These are phyloP conservation scores for Euwallacea similis DNA, from an alignment of 1,140 invertebrate species.

Conservation along the genomic window DNA sequence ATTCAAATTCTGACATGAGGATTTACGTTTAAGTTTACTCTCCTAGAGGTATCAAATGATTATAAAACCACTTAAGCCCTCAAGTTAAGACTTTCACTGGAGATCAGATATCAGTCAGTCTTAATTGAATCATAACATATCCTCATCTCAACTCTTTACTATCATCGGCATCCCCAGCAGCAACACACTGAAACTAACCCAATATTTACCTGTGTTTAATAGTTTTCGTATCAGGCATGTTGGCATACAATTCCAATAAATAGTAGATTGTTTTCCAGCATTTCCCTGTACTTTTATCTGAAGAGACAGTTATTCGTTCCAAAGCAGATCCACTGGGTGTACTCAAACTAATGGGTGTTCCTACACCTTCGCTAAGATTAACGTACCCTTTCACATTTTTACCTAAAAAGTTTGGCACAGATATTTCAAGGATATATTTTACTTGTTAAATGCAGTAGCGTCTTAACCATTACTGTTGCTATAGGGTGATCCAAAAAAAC, in stretches of 20 bases:
- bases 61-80: too few species aligned
- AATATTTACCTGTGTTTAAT: conserved; percentile 58
- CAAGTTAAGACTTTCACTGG: too few species aligned
- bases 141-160: too few species aligned
- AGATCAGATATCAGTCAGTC: too few species aligned
- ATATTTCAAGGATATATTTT: not conserved
- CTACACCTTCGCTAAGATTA: conserved; percentile 65
- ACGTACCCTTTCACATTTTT: conserved; percentile 53
- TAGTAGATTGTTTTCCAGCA: conserved; percentile 96
- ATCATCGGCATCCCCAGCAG: too few species aligned
- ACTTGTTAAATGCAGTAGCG: not conserved
- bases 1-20: too few species aligned
- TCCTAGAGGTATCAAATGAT: too few species aligned
- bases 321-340: conserved; percentile 63
- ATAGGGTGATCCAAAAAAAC: too few species aligned
- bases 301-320: conserved; percentile 59
- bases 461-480: not conserved
- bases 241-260: conserved; percentile 89
- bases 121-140: too few species aligned
- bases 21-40: too few species aligned
- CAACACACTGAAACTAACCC: too few species aligned
- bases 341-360: conserved; percentile 69
- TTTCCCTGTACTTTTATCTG: conserved; percentile 60
- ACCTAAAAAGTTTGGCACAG: conserved; percentile 14
- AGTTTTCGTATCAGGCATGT: conserved; percentile 92